phyloP scores from a whole-genome alignment of 2,888 invertebrate species.

The Cheilosia vernalis region DNA sequence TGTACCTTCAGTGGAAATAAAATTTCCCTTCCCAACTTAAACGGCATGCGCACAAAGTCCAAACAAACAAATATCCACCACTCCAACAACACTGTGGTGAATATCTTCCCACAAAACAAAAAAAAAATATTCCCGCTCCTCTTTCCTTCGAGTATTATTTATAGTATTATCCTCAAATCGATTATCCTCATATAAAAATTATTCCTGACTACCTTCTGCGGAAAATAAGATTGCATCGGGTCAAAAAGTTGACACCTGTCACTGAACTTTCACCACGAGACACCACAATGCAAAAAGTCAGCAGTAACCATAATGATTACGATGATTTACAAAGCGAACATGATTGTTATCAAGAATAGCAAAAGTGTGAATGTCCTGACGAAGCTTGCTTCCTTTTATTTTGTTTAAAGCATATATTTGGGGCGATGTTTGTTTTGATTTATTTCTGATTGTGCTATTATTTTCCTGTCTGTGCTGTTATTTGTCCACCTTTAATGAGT shows the following conservation, averaged over 20 bases:
- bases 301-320: conserved; percentile 2
- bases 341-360: conserved; percentile 18
- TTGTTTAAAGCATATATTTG: background rate
- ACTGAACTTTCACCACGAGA: conserved; percentile 17
- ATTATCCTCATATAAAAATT: conserved; percentile 15
- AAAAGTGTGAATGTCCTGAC: conserved; percentile 18
- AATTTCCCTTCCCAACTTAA: background rate
- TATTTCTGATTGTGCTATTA: background rate
- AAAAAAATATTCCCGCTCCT: background rate
- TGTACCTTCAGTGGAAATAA: background rate
- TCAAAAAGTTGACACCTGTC: conserved; percentile 49
- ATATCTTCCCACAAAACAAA: background rate
- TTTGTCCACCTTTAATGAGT: too few species aligned
- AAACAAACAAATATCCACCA: conserved; percentile 26
- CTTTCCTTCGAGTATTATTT: background rate
- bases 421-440: background rate
- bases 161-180: conserved; percentile 10
- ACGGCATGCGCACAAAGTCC: background rate
- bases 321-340: conserved; percentile 39
- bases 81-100: conserved; percentile 17
- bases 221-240: conserved; percentile 25
- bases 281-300: background rate
- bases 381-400: too few species aligned
- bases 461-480: background rate
- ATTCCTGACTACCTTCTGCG: background rate